Conservation (phyloP, 1,140 invertebrate species). For the Oryctes rhinoceros region DNA sequence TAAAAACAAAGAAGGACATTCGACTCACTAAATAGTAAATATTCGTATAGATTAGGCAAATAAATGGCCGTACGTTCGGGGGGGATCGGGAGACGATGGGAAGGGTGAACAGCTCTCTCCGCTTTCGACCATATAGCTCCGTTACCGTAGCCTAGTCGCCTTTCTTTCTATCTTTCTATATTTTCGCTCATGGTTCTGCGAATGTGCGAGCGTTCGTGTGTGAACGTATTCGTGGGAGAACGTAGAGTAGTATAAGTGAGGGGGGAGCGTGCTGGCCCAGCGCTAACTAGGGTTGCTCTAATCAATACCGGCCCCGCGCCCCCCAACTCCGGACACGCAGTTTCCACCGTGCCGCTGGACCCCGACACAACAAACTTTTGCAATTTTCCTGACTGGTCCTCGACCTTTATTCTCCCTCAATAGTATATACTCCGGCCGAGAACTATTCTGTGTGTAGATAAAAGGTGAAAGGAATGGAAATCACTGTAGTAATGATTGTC, state of each 20-base stretch:
- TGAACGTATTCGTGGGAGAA: conserved; percentile 26
- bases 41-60: conserved; percentile 43
- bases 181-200: background rate
- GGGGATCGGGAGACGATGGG: background rate
- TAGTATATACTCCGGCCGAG: conserved; percentile 14
- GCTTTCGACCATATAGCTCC: background rate
- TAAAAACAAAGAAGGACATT: conserved; percentile 31
- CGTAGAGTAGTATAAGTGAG: conserved; percentile 12
- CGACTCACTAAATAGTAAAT: conserved; percentile 39
- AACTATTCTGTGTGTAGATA: conserved; percentile 26
- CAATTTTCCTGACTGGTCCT: conserved; percentile 51
- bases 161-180: conserved; percentile 15
- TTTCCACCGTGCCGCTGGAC: conserved; percentile 47
- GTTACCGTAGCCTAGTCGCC: background rate
- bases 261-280: conserved; percentile 46
- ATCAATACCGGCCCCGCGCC: conserved; percentile 55
- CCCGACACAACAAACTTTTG: conserved; percentile 53
- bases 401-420: conserved; percentile 49
- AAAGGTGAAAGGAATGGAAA: conserved; percentile 36
- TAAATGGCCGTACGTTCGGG: conserved; percentile 16
- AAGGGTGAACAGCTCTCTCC: background rate
- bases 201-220: conserved; percentile 3
- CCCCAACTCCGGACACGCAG: conserved; percentile 49
- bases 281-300: conserved; percentile 59
- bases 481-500: conserved; percentile 31